These are phyloP conservation scores for Lates japonicus DNA, from an alignment of 2,797 vertebrate species.

Conservation along the genomic window DNA sequence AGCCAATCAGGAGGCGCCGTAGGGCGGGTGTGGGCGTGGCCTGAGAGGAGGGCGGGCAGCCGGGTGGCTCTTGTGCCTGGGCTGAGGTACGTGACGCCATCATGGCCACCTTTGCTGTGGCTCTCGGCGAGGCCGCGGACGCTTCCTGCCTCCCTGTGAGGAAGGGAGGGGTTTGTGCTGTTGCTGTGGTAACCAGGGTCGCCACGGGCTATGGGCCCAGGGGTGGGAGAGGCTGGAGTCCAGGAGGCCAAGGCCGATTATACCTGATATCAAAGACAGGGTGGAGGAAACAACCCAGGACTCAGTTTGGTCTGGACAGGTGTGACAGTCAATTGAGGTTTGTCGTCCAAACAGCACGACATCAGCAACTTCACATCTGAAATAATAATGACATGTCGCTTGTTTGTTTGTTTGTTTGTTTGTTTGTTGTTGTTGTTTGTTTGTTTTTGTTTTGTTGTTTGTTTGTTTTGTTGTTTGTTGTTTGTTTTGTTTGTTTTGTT, in stretches of 20 bases:
- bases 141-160: not conserved
- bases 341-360: no score
- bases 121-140: accelerated
- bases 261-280: conserved; percentile 51
- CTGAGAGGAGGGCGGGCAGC: conserved; percentile 26
- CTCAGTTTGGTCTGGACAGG: no score
- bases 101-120: not conserved
- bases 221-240: conserved; percentile 58
- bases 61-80: conserved; percentile 28
- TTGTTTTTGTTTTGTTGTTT: no score
- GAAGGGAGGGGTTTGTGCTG: conserved; percentile 57
- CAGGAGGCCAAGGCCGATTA: conserved; percentile 55
- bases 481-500: no score
- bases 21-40: conserved; percentile 45
- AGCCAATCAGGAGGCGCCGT: conserved; percentile 68
- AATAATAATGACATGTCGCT: no score
- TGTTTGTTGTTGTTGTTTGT: no score
- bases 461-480: no score
- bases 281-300: not conserved
- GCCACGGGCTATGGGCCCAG: conserved; percentile 35
- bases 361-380: no score
- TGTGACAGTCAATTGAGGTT: no score
- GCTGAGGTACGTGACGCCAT: not conserved
- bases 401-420: no score
- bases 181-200: conserved; percentile 57